A percentile compares a stretch with the other conserved stretches of the same genome.
Conservation (phyloP, 1,140 invertebrate species). For the Agrilus planipennis region DNA sequence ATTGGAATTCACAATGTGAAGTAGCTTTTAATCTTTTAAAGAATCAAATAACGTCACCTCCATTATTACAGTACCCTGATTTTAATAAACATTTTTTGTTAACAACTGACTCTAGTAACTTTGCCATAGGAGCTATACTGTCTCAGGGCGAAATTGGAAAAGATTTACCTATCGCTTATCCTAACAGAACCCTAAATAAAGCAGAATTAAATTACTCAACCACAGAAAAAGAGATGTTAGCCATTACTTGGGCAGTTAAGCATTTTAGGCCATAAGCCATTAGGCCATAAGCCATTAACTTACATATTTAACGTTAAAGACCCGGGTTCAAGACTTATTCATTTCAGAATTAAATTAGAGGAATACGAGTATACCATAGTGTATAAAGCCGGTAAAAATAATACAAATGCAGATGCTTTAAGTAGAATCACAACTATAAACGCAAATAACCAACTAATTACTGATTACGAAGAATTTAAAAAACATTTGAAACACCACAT, state of each 20-base stretch:
- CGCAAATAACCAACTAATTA: no score
- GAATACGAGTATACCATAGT: slow-evolving; percentile 5
- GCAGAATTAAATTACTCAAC: slow-evolving; percentile 13
- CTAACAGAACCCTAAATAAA: slow-evolving; percentile 4
- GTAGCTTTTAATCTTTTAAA: slow-evolving; percentile 2
- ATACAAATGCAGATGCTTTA: slow-evolving; percentile 31
- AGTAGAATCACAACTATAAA: no score
- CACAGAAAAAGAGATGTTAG: slow-evolving; percentile 12
- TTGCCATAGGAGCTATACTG: background rate
- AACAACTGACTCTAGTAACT: background rate
- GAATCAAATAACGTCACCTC: background rate
- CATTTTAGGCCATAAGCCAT: background rate
- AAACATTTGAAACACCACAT: no score
- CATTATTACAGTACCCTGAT: slow-evolving; percentile 8
- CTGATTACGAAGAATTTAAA: no score
- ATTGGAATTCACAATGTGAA: background rate
- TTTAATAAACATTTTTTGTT: slow-evolving; percentile 1
- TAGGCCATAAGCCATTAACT: background rate
- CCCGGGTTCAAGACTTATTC: background rate
- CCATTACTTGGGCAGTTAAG: background rate
- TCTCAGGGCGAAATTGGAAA: background rate
- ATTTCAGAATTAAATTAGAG: slow-evolving; percentile 16
- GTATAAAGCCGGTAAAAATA: slow-evolving; percentile 31
- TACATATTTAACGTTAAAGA: slow-evolving; percentile 2
- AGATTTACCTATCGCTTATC: background rate